A percentile compares a stretch with the other conserved stretches of the same genome.
Conservation (phyloP, 2,888 invertebrate genomes). For the Sthenelais limicola region DNA sequence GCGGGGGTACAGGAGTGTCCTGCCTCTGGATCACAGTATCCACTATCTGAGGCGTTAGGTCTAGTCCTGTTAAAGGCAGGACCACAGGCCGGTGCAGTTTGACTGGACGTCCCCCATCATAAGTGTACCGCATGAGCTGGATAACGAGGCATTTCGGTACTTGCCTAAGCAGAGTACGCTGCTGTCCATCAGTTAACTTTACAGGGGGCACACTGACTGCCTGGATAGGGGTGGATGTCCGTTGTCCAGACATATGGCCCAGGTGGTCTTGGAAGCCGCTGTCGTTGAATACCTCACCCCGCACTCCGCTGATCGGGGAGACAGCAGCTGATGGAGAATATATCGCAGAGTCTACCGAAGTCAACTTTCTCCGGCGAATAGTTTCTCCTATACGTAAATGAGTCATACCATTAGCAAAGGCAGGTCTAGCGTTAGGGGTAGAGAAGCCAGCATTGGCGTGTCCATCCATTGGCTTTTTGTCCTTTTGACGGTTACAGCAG, state of each 20-base stretch:
- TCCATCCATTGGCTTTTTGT: background rate
- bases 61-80: conserved; percentile 61
- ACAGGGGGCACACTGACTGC: background rate
- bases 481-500: conserved; percentile 30
- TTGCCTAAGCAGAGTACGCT: conserved; percentile 65
- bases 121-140: conserved; percentile 67
- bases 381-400: background rate
- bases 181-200: conserved; percentile 57
- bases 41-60: conserved; percentile 63
- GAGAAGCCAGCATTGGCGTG: background rate
- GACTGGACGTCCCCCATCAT: conserved; percentile 53
- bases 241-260: conserved; percentile 46
- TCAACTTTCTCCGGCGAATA: conserved; percentile 1
- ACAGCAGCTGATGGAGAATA: conserved; percentile 45
- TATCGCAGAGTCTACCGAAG: conserved; percentile 40
- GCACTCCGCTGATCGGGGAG: conserved; percentile 59
- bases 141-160: conserved; percentile 69
- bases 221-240: conserved; percentile 66
- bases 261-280: conserved; percentile 64
- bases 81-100: conserved; percentile 65
- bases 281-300: conserved; percentile 56
- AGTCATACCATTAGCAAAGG: conserved; percentile 12
- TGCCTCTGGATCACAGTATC: conserved; percentile 65
- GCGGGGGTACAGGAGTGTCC: conserved; percentile 49
- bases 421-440: conserved; percentile 3